Evolutionary conservation across 2,888 invertebrate genomes (phyloP).

Genomic region (Chrysotoxum bicinctum): DNA sequence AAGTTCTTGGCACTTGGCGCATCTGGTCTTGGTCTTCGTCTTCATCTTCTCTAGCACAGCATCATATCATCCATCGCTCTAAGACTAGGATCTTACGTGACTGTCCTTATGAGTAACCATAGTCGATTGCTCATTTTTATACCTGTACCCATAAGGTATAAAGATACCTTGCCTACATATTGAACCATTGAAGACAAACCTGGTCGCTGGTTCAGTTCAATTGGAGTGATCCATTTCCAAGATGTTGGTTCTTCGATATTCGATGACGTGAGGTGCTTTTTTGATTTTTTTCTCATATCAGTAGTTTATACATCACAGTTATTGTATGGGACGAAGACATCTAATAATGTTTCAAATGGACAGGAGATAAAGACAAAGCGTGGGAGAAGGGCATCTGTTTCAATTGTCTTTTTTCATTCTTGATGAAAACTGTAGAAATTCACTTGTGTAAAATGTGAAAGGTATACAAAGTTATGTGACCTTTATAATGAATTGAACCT

Average conservation of each 20-base stretch:
- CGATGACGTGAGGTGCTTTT: slow-evolving; percentile 34
- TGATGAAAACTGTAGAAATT: neutral
- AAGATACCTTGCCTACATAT: slow-evolving; percentile 7
- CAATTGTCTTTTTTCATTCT: neutral
- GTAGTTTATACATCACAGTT: neutral
- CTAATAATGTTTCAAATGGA: slow-evolving; percentile 16
- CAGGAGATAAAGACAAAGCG: neutral
- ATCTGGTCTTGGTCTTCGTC: slow-evolving; percentile 15
- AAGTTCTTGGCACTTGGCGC: slow-evolving; percentile 56
- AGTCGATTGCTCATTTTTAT: slow-evolving; percentile 28
- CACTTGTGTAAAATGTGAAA: neutral
- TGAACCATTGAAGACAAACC: slow-evolving; percentile 18
- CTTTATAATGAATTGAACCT: neutral
- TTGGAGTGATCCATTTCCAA: slow-evolving; percentile 34
- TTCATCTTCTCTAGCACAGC: neutral
- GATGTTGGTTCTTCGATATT: slow-evolving; percentile 12
- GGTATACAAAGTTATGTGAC: neutral
- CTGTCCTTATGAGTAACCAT: slow-evolving; percentile 61
- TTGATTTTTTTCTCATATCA: slow-evolving; percentile 1
- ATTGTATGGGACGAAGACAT: slow-evolving; percentile 6
- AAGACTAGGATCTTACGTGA: slow-evolving; percentile 52
- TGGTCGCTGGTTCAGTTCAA: neutral
- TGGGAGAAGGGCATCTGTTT: neutral
- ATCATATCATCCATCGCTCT: slow-evolving; percentile 22
- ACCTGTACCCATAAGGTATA: neutral